These are phyloP conservation scores for Mimas tiliae DNA, from an alignment of 2,888 invertebrate genomes.

Conservation along the genomic window DNA sequence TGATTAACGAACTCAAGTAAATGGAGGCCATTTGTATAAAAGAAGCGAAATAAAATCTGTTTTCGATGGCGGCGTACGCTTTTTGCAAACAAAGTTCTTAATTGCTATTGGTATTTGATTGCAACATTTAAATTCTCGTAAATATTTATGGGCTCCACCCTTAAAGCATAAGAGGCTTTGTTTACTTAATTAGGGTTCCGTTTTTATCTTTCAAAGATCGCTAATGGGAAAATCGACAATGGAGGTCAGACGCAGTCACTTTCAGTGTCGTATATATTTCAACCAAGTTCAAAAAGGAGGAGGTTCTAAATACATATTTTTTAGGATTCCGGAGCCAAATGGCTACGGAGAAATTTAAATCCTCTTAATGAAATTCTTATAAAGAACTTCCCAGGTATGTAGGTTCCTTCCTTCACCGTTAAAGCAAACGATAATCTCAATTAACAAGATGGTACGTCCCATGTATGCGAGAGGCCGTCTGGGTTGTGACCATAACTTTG, in stretches of 20 bases:
- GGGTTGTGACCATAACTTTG: no score
- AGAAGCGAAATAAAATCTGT: constrained; percentile 25
- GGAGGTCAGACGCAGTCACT: neutral
- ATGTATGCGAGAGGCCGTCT: no score
- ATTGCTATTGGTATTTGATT: constrained; percentile 30
- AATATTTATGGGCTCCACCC: constrained; percentile 28
- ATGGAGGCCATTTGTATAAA: constrained; percentile 27
- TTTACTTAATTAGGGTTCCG: constrained; percentile 14
- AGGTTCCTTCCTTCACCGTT: no score
- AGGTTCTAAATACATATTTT: no score
- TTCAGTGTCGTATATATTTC: no score
- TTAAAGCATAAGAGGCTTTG: neutral
- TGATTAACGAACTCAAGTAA: constrained; percentile 13
- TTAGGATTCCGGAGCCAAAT: no score
- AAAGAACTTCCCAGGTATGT: no score
- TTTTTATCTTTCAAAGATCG: constrained; percentile 1
- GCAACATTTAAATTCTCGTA: constrained; percentile 31
- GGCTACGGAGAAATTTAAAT: no score
- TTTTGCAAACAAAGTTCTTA: constrained; percentile 26
- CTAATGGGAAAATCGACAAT: neutral
- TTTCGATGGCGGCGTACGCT: constrained; percentile 18
- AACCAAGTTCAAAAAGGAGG: no score
- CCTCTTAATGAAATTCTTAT: no score
- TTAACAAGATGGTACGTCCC: no score
- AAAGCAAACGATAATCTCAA: no score